phyloP scores from a whole-genome alignment of 2,888 invertebrate species.

The Meghimatium bilineatum region DNA sequence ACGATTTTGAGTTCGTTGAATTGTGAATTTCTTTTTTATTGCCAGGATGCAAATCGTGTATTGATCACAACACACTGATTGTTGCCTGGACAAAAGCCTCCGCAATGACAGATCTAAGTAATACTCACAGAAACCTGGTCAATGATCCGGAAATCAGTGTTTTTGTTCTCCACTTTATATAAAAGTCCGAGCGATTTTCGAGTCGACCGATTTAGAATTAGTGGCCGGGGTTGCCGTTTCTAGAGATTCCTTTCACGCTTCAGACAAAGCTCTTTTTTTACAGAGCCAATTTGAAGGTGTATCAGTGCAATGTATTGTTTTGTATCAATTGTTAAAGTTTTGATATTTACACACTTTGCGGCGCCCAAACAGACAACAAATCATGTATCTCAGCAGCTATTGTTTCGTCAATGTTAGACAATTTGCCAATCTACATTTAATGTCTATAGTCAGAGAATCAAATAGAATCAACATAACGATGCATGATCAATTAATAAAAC shows the following conservation, averaged over 20 bases:
- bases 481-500: too few species aligned
- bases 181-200: background rate
- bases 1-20: background rate
- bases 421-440: too few species aligned
- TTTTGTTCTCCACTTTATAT: background rate
- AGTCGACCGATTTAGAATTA: slow-evolving; percentile 5
- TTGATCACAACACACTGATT: slow-evolving; percentile 12
- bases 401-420: background rate
- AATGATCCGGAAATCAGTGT: slow-evolving; percentile 10
- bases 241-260: background rate
- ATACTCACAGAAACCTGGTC: slow-evolving; percentile 7
- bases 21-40: slow-evolving; percentile 2
- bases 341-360: background rate
- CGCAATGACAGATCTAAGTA: slow-evolving; percentile 13
- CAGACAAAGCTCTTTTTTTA: background rate
- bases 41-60: background rate
- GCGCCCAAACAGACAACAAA: background rate
- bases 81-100: slow-evolving; percentile 10
- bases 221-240: background rate
- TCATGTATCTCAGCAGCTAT: background rate
- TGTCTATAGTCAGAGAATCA: too few species aligned
- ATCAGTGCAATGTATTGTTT: background rate
- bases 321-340: background rate
- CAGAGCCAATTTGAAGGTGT: background rate
- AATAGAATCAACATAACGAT: too few species aligned